phyloP scores from a whole-genome alignment of 1,140 invertebrate genomes.

The Sitobion miscanthi region DNA sequence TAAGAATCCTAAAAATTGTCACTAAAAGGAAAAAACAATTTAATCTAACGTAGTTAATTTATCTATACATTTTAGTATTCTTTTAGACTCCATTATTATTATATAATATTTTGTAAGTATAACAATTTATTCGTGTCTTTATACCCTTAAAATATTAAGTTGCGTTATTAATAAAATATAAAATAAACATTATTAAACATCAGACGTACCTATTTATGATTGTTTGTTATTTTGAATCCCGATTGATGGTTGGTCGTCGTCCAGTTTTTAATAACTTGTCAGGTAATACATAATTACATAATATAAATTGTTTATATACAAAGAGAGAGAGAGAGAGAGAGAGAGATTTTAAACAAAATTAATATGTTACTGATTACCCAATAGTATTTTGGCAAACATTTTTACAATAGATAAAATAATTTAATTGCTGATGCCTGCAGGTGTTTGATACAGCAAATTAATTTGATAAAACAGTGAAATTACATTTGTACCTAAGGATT shows the following conservation, averaged over 20 bases:
- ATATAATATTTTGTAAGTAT: not conserved
- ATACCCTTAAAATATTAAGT: not conserved
- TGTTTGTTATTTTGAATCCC: not conserved
- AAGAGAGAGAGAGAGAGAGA: too few relatives aligned
- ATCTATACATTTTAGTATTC: not conserved
- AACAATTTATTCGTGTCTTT: not conserved
- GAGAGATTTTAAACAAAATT: not conserved
- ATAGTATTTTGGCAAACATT: not conserved
- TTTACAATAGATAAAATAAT: not conserved
- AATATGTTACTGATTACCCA: not conserved
- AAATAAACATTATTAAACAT: conserved; percentile 19
- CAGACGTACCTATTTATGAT: not conserved
- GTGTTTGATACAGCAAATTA: not conserved
- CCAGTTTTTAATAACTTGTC: not conserved
- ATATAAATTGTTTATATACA: too few relatives aligned
- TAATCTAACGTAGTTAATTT: not conserved
- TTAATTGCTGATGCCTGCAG: not conserved
- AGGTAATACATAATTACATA: not conserved
- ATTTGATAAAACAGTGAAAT: not conserved
- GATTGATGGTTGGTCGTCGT: not conserved
- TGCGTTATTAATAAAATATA: not conserved
- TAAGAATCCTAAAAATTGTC: too few relatives aligned
- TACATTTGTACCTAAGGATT: not conserved
- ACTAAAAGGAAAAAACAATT: not conserved
- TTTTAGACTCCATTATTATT: not conserved